phyloP scores from a whole-genome alignment of 2,888 invertebrate genomes.

The Apotomis capreana region DNA sequence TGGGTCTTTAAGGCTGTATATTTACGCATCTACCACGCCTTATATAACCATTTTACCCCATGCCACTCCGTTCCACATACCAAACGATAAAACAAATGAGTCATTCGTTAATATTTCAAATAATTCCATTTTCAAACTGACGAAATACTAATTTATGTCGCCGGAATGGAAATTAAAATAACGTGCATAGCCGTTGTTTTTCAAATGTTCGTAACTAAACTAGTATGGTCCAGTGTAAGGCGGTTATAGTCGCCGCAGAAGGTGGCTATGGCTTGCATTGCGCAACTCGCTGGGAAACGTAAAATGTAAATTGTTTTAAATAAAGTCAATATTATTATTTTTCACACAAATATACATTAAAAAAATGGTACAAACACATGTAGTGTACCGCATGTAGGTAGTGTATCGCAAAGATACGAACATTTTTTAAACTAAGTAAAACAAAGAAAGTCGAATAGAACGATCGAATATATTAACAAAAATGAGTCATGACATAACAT shows the following conservation, averaged over 20 bases:
- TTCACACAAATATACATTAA: not conserved
- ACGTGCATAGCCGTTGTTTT: slow-evolving; percentile 32
- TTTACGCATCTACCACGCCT: slow-evolving; percentile 5
- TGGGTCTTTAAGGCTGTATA: slow-evolving; percentile 22
- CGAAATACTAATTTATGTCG: slow-evolving; percentile 17
- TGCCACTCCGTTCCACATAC: slow-evolving; percentile 12
- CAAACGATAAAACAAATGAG: slow-evolving; percentile 3
- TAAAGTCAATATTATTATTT: slow-evolving; percentile 16
- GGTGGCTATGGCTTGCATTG: slow-evolving; percentile 25
- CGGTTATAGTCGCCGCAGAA: slow-evolving; percentile 29
- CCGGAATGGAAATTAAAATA: slow-evolving; percentile 13
- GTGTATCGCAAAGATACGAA: too few species aligned
- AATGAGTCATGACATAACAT: too few species aligned
- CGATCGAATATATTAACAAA: too few species aligned
- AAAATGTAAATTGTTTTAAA: slow-evolving; percentile 36
- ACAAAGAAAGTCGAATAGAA: too few species aligned
- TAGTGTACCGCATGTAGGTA: too few species aligned
- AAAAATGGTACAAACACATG: too few species aligned
- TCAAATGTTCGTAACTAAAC: slow-evolving; percentile 38
- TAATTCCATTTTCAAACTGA: slow-evolving; percentile 14
- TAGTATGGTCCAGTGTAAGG: slow-evolving; percentile 37
- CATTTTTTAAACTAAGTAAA: too few species aligned
- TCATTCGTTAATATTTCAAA: slow-evolving; percentile 6
- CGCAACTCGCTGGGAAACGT: slow-evolving; percentile 35
- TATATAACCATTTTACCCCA: slow-evolving; percentile 26